Conservation (phyloP, 2,888 invertebrate species). For the Mycalesis mineus region DNA sequence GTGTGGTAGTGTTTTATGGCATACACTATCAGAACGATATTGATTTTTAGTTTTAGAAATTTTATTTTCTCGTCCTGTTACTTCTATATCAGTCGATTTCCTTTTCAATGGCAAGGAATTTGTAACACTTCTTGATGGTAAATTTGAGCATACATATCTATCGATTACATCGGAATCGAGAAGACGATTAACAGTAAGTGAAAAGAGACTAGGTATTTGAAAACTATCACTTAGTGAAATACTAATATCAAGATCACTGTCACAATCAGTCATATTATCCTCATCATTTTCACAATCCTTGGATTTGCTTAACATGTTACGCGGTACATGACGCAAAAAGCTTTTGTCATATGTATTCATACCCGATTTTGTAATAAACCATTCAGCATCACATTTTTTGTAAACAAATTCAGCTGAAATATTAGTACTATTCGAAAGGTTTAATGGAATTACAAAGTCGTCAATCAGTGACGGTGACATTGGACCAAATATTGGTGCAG, state of each 20-base stretch:
- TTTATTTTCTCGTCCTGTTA: slow-evolving; percentile 15
- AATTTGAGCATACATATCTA: slow-evolving; percentile 1
- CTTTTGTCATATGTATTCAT: slow-evolving; percentile 9
- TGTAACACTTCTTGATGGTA: slow-evolving; percentile 1
- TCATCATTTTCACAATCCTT: not conserved
- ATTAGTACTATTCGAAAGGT: not conserved
- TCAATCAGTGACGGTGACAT: slow-evolving; percentile 17
- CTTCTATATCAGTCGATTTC: slow-evolving; percentile 16
- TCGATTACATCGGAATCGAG: slow-evolving; percentile 15
- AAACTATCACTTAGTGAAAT: not conserved
- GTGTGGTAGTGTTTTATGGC: not conserved
- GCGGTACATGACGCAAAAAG: not conserved
- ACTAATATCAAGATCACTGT: slow-evolving; percentile 28
- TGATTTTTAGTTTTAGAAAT: slow-evolving; percentile 14
- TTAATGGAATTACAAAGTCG: slow-evolving; percentile 11
- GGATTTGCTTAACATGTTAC: not conserved
- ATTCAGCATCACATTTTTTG: slow-evolving; percentile 32
- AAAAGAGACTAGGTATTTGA: slow-evolving; percentile 27
- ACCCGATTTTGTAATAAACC: slow-evolving; percentile 31
- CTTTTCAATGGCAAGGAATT: slow-evolving; percentile 11
- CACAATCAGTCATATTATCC: slow-evolving; percentile 28
- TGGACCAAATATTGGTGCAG: slow-evolving; percentile 19
- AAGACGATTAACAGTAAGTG: slow-evolving; percentile 21
- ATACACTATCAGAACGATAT: not conserved
- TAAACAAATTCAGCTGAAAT: not conserved